phyloP scores from a whole-genome alignment of 2,113 vertebrate genomes.

The Rhodinocichla rosea region DNA sequence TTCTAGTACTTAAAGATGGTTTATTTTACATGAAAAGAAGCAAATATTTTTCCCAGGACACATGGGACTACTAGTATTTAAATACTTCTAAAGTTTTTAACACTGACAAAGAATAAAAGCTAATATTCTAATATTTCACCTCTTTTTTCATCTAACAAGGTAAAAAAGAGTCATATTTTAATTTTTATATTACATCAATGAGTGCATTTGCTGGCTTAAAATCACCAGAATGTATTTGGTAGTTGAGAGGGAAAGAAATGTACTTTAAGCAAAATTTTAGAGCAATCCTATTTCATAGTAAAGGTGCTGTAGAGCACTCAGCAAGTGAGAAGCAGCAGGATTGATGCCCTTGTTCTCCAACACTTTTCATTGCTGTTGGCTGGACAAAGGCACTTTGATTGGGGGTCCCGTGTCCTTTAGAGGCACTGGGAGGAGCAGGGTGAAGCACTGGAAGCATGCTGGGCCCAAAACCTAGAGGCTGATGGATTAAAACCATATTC shows the following conservation, averaged over 20 bases:
- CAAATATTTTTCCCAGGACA: neutral
- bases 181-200: neutral
- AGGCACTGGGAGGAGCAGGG: neutral
- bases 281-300: neutral
- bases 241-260: neutral
- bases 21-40: neutral
- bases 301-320: neutral
- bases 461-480: neutral
- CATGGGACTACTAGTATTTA: neutral
- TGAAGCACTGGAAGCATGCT: neutral
- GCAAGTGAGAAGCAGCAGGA: neutral
- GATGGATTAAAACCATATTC: neutral
- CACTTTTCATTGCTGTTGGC: neutral
- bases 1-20: neutral
- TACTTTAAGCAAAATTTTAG: neutral
- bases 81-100: neutral
- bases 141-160: neutral
- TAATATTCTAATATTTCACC: neutral
- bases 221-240: neutral
- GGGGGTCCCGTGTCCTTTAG: neutral
- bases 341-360: neutral
- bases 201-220: neutral
- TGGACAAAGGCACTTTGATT: neutral
- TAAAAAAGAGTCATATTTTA: neutral
- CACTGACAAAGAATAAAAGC: neutral